Percentiles rank a stretch among this genome's conserved stretches.
These are phyloP conservation scores for Ceratoteleas bidentatus DNA, from an alignment of 1,140 invertebrate species.

Conservation along the genomic window DNA sequence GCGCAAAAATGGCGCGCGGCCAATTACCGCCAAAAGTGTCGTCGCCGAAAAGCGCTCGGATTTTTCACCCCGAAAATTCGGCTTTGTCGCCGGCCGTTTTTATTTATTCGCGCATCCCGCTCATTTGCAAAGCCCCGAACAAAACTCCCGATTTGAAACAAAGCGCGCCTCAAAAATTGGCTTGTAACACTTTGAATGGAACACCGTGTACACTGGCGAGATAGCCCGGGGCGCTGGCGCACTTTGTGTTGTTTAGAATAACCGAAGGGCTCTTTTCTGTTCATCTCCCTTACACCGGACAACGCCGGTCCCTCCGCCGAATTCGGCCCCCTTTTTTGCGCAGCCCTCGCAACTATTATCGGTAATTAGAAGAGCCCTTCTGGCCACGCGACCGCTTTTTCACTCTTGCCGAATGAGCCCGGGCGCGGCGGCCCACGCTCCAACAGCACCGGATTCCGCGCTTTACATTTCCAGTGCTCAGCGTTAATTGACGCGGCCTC, in stretches of 20 bases:
- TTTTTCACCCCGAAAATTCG: too few relatives aligned
- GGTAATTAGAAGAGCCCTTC: slow-evolving; percentile 80
- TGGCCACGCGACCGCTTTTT: slow-evolving; percentile 78
- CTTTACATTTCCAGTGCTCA: too few relatives aligned
- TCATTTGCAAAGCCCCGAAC: slow-evolving; percentile 56
- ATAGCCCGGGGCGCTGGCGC: slow-evolving; percentile 69
- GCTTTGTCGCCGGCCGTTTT: too few relatives aligned
- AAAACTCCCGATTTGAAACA: slow-evolving; percentile 63
- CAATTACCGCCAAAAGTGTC: too few relatives aligned
- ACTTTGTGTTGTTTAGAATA: slow-evolving; percentile 81
- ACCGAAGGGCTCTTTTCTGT: slow-evolving; percentile 74
- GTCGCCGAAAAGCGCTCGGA: too few relatives aligned
- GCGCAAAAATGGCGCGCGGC: slow-evolving; percentile 16
- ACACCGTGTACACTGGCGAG: slow-evolving; percentile 62
- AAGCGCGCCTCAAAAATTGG: slow-evolving; percentile 60
- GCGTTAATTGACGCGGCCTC: too few relatives aligned
- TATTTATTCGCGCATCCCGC: slow-evolving; percentile 62
- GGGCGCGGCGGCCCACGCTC: too few relatives aligned
- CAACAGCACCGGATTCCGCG: too few relatives aligned
- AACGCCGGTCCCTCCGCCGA: slow-evolving; percentile 56
- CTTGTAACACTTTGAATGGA: slow-evolving; percentile 65
- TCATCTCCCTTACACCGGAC: slow-evolving; percentile 55
- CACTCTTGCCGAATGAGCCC: slow-evolving; percentile 66
- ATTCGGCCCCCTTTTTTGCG: slow-evolving; percentile 46
- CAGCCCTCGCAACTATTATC: slow-evolving; percentile 75